A percentile compares a stretch with the other conserved stretches of the same genome.
Evolutionary conservation across 37 sponge, comb jelly and placozoan species (phyloP).

Genomic region (Mnemiopsis leidyi): DNA sequence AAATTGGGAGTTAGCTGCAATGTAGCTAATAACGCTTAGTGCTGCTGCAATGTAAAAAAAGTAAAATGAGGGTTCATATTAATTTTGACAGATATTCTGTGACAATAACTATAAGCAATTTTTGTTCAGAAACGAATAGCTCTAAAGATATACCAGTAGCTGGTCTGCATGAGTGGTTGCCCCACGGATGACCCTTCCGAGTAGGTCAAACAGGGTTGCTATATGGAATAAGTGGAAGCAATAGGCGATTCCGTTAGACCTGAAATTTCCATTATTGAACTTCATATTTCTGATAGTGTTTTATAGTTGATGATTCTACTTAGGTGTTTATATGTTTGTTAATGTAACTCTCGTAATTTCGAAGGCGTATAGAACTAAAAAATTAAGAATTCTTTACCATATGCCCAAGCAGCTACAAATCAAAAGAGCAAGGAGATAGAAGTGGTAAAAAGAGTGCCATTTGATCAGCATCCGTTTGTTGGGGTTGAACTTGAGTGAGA

Average conservation of each 20-base stretch:
- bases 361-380: too few relatives aligned
- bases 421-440: constrained; percentile 36
- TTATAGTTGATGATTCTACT: too few relatives aligned
- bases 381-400: constrained; percentile 55
- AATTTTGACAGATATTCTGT: too few relatives aligned
- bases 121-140: too few relatives aligned
- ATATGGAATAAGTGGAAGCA: constrained; percentile 60
- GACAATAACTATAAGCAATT: too few relatives aligned
- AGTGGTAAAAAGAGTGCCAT: constrained; percentile 58
- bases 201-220: constrained; percentile 60
- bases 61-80: too few relatives aligned
- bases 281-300: too few relatives aligned
- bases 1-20: too few relatives aligned
- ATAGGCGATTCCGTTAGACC: constrained; percentile 15
- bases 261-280: background rate
- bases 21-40: too few relatives aligned
- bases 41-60: too few relatives aligned
- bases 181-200: constrained; percentile 39
- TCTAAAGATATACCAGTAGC: constrained; percentile 10
- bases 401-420: constrained; percentile 47
- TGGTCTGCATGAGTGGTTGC: constrained; percentile 52
- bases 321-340: too few relatives aligned
- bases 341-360: too few relatives aligned
- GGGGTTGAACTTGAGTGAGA: constrained; percentile 45
- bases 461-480: constrained; percentile 31